A percentile compares a stretch with the other conserved stretches of the same genome.
phyloP scores from a whole-genome alignment of 2,113 vertebrate genomes.

The Bungarus multicinctus region DNA sequence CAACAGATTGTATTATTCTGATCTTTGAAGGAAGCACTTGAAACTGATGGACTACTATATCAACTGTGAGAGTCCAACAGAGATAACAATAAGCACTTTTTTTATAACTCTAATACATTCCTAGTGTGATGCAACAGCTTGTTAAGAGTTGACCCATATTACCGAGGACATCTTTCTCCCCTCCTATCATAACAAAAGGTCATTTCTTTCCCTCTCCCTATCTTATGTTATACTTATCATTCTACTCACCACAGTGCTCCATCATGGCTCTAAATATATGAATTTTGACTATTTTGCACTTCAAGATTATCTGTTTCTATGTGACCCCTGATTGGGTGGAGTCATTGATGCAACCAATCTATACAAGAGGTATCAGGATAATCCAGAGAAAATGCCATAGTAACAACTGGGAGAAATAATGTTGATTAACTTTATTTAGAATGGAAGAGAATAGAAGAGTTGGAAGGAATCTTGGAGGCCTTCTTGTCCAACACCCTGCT shows the following conservation, averaged over 20 bases:
- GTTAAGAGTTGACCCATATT: not conserved
- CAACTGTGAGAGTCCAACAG: not conserved
- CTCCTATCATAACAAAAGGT: not conserved
- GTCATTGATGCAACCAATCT: not conserved
- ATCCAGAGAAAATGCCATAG: not conserved
- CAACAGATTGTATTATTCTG: not conserved
- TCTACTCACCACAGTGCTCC: not conserved
- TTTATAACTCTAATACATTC: not conserved
- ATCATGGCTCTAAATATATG: not conserved
- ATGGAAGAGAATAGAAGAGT: too few relatives aligned
- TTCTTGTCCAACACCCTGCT: too few relatives aligned
- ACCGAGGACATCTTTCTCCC: not conserved
- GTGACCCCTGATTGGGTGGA: not conserved
- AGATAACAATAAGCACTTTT: not conserved
- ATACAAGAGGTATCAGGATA: not conserved
- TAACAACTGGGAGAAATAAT: not conserved
- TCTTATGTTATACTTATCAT: not conserved
- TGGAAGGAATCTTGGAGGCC: too few relatives aligned
- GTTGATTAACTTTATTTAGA: not conserved
- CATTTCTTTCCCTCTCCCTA: not conserved
- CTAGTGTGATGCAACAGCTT: not conserved
- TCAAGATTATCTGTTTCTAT: not conserved
- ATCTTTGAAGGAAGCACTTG: not conserved
- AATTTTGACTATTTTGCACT: not conserved
- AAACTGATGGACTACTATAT: not conserved